Percentiles rank a stretch among this genome's conserved stretches.
These are phyloP conservation scores for Caenorhabditis sinica DNA, from an alignment of 2,888 invertebrate species.

Conservation along the genomic window DNA sequence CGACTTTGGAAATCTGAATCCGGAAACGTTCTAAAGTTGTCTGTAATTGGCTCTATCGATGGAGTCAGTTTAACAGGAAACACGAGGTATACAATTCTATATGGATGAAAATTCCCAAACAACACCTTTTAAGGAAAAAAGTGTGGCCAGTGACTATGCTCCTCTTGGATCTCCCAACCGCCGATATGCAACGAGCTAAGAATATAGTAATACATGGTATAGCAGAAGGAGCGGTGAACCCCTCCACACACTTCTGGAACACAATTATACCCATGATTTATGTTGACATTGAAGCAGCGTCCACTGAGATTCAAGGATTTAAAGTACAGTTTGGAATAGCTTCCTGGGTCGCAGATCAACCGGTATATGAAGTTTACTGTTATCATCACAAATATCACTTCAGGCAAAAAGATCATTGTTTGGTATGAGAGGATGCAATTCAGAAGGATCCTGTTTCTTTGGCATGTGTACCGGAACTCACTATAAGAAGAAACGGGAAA, in stretches of 20 bases:
- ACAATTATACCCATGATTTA: background rate
- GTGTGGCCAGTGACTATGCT: slow-evolving; percentile 10
- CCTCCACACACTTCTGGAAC: slow-evolving; percentile 11
- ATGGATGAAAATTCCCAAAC: background rate
- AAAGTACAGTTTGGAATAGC: background rate
- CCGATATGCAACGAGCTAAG: background rate
- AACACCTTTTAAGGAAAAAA: background rate
- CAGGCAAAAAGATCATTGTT: slow-evolving; percentile 16
- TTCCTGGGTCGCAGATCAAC: slow-evolving; percentile 7
- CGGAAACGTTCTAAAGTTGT: background rate
- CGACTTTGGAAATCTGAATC: background rate
- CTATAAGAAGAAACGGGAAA: background rate
- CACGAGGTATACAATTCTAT: background rate
- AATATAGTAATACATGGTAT: background rate
- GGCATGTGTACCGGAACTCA: background rate
- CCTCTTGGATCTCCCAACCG: background rate
- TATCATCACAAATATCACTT: too few relatives aligned
- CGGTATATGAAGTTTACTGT: too few relatives aligned
- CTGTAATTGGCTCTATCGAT: background rate
- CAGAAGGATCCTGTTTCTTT: background rate
- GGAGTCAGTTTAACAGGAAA: background rate
- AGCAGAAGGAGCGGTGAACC: background rate
- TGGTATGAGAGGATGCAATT: background rate
- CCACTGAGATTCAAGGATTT: too few relatives aligned
- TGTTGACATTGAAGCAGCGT: background rate